Evolutionary conservation across 2,113 vertebrate genomes (phyloP).

Genomic region (Empidonax traillii): DNA sequence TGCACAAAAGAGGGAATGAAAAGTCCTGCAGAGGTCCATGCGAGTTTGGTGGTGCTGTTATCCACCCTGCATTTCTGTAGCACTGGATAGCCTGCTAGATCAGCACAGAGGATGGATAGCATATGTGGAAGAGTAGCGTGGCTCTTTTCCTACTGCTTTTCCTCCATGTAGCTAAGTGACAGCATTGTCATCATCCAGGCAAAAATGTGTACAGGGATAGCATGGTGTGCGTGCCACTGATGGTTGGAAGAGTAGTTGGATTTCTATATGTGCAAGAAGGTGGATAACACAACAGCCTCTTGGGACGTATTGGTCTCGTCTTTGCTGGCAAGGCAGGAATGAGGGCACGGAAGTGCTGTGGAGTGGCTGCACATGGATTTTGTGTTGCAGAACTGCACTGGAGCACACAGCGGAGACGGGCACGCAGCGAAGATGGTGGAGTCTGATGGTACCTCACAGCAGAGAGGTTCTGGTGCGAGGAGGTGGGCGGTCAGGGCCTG

Average conservation of each 20-base stretch:
- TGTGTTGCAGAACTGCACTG: accelerated
- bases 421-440: accelerated
- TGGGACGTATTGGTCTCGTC: background rate
- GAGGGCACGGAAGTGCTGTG: accelerated
- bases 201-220: background rate
- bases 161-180: background rate
- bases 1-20: background rate
- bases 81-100: accelerated
- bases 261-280: accelerated
- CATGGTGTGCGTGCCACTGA: accelerated
- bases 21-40: background rate
- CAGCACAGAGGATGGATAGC: accelerated
- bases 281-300: accelerated
- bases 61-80: accelerated
- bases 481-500: accelerated
- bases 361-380: accelerated
- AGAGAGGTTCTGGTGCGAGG: accelerated
- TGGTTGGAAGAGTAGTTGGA: background rate
- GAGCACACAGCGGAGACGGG: accelerated
- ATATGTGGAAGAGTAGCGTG: background rate
- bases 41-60: background rate
- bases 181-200: accelerated
- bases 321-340: background rate
- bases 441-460: background rate
- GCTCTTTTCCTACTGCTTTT: background rate